phyloP scores from a whole-genome alignment of 2,888 invertebrate genomes.

The Phlogophora meticulosa region DNA sequence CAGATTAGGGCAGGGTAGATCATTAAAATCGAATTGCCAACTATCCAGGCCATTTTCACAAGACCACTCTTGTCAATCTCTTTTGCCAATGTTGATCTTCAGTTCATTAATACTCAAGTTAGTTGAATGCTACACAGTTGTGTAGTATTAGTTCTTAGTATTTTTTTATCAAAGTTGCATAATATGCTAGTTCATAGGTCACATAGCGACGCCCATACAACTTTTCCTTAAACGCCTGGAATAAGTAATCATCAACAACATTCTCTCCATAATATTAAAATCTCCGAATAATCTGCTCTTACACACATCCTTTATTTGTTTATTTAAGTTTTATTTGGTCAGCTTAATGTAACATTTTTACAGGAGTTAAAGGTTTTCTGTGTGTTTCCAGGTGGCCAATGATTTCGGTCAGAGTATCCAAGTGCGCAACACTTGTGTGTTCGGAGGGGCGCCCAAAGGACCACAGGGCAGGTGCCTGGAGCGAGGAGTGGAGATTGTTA shows the following conservation, averaged over 20 bases:
- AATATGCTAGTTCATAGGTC: conserved; percentile 46
- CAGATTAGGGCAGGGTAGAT: conserved; percentile 32
- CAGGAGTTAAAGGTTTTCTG: conserved; percentile 2
- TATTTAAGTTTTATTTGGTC: conserved; percentile 17
- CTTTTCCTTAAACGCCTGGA: conserved; percentile 26
- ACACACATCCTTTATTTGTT: conserved; percentile 26
- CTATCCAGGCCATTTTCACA: conserved; percentile 17
- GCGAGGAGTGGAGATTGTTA: conserved; percentile 98
- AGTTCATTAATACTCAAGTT: not conserved
- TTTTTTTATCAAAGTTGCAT: not conserved
- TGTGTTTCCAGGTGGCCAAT: conserved; percentile 94
- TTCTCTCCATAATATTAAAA: conserved; percentile 2
- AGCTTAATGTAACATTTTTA: not conserved
- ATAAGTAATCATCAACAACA: conserved; percentile 5
- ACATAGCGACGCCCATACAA: not conserved
- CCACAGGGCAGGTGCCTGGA: conserved; percentile 96
- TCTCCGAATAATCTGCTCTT: conserved; percentile 47
- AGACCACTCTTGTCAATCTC: not conserved
- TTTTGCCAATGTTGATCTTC: conserved; percentile 14
- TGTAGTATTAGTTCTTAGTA: not conserved
- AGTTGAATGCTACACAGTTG: conserved; percentile 1
- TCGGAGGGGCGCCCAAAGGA: conserved; percentile 99
- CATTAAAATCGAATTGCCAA: not conserved
- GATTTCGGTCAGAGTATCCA: conserved; percentile 97
- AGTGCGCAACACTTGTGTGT: conserved; percentile 98